phyloP scores from a whole-genome alignment of 2,113 vertebrate species.

The Montifringilla adamsi region DNA sequence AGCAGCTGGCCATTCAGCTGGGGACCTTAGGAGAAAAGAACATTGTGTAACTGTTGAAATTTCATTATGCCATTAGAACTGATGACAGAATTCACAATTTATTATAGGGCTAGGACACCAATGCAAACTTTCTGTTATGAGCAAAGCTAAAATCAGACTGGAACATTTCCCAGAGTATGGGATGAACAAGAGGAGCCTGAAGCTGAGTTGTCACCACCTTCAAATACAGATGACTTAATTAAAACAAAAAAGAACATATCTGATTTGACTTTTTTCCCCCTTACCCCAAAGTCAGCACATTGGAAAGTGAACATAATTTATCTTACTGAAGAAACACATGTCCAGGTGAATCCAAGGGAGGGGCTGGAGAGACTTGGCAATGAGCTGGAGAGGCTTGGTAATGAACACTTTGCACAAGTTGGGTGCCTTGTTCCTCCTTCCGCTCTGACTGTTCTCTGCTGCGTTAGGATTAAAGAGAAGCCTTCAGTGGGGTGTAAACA shows the following conservation, averaged over 20 bases:
- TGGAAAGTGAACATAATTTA: slow-evolving; percentile 12
- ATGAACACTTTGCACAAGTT: background rate
- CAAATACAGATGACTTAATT: slow-evolving; percentile 64
- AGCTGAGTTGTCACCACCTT: slow-evolving; percentile 67
- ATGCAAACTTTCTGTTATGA: slow-evolving; percentile 45
- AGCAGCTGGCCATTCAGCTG: background rate
- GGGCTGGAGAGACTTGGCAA: background rate
- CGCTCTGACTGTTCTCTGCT: background rate
- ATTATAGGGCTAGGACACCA: slow-evolving; percentile 36
- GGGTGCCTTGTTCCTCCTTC: background rate
- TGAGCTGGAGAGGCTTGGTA: background rate
- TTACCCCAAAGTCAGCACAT: slow-evolving; percentile 8
- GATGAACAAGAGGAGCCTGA: slow-evolving; percentile 44
- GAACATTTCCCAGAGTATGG: slow-evolving; percentile 44
- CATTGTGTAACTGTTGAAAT: slow-evolving; percentile 32
- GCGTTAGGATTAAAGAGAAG: background rate
- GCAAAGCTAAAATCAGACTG: slow-evolving; percentile 55
- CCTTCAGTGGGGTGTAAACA: background rate
- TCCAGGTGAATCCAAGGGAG: slow-evolving; percentile 13
- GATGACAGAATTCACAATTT: slow-evolving; percentile 61
- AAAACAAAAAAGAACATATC: slow-evolving; percentile 41
- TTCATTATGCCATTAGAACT: slow-evolving; percentile 18
- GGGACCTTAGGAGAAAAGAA: background rate
- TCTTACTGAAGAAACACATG: background rate
- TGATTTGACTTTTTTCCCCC: slow-evolving; percentile 25